Base-by-base conservation (phyloP, 2,113 vertebrate genomes). In the Orientallactaga bullata region DNA sequence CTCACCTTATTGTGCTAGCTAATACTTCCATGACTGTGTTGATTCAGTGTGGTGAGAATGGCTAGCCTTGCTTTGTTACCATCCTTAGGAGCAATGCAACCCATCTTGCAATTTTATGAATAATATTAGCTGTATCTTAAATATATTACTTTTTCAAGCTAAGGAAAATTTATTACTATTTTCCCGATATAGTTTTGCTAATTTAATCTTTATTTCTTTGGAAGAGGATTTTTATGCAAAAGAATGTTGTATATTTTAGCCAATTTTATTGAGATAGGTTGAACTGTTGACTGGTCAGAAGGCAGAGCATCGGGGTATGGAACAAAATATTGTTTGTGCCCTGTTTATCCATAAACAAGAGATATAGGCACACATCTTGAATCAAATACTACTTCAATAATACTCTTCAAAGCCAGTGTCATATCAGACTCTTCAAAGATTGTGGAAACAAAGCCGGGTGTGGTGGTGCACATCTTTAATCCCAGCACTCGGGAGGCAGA, bases 141-240 rank as follows among this genome's bases (percentile, higher is more conserved):
- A 84, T 20, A 79, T 85, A 89, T 11, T 79, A 11, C 72, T 89
- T 79, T 47, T 35, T 47, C 58, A 74, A 86, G n/a, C 37, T 58
- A 58, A 86, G 47, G 13, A 60, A 24, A 12, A 30, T 81, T 55
- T 47, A 60, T 81, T 86, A 13, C 16, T 85, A 9, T 81, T 73
- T 72, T 58, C 17, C 58, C 68, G 13, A 66, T 35, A 35, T 69
- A 26, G 21, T 15, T 60, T 58, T 66, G 65, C 42, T 28, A 74
- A 20, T 74, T 30, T 30, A 68, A 23, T 68, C 5, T 73, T 58
- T 2, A 32, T 42, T 94, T 86, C 11, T 80, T 78, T 65, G 28
- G 87, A 87, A 42, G 66, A 73, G 42, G 4, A 65, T 42, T 92
- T 89, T 90, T n/a, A 86, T 87, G 24, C 55, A 60, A 94, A 91